Conservation (phyloP, 1,140 invertebrate species). For the Macrotrachela quadricornifera region DNA sequence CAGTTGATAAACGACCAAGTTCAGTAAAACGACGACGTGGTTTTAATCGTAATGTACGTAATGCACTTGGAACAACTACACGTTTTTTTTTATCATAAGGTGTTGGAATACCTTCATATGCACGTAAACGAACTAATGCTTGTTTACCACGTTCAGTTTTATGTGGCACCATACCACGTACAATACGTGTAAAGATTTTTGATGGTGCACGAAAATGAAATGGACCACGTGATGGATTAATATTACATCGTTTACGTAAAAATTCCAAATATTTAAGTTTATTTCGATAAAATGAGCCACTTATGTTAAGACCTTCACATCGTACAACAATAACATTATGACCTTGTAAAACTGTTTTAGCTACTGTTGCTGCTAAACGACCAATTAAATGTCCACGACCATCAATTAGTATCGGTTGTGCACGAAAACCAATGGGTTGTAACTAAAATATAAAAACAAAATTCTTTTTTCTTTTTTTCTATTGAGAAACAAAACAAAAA, state of each 20-base stretch:
- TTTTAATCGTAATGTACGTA: slow-evolving; percentile 77
- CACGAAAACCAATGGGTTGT: no score
- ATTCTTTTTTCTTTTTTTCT: no score
- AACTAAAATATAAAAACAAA: no score
- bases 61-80: slow-evolving; percentile 76
- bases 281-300: slow-evolving; percentile 85
- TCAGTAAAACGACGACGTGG: slow-evolving; percentile 70
- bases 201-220: slow-evolving; percentile 92
- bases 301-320: slow-evolving; percentile 90
- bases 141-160: slow-evolving; percentile 80
- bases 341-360: slow-evolving; percentile 73
- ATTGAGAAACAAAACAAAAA: no score
- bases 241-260: slow-evolving; percentile 85
- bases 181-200: slow-evolving; percentile 84
- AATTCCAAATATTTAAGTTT: slow-evolving; percentile 85
- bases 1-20: slow-evolving; percentile 78
- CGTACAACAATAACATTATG: slow-evolving; percentile 46
- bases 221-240: slow-evolving; percentile 86
- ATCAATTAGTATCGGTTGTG: slow-evolving; percentile 81
- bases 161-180: slow-evolving; percentile 94
- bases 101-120: slow-evolving; percentile 88
- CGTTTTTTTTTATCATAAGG: slow-evolving; percentile 80
- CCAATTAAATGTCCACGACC: slow-evolving; percentile 86
- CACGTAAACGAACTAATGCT: slow-evolving; percentile 65
- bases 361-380: slow-evolving; percentile 70